A percentile compares a stretch with the other conserved stretches of the same genome.
Evolutionary conservation across 2,113 vertebrate species (phyloP).

Genomic region (Gnathonemus longibarbis): DNA sequence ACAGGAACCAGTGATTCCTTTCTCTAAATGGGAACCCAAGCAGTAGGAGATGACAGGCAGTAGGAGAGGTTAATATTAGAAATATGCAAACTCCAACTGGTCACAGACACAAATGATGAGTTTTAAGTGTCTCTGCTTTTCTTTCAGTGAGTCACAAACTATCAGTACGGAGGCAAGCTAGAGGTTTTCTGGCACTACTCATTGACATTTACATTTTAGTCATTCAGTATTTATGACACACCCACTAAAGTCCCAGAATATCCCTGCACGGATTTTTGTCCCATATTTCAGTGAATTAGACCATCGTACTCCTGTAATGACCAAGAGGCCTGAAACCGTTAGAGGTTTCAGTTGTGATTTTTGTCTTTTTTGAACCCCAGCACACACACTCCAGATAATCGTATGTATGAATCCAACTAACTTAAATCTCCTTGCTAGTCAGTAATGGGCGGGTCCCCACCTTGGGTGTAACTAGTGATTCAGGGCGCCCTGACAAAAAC

Average conservation of each 20-base stretch:
- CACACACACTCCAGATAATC: not conserved
- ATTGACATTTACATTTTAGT: not conserved
- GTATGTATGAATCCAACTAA: not conserved
- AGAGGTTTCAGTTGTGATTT: not conserved
- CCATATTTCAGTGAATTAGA: not conserved
- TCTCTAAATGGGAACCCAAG: not conserved
- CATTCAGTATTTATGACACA: not conserved
- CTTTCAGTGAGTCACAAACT: not conserved
- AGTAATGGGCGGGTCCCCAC: not conserved
- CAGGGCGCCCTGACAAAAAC: not conserved
- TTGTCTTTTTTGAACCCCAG: not conserved
- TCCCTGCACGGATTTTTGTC: not conserved
- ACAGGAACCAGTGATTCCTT: conserved; percentile 6
- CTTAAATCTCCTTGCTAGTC: not conserved
- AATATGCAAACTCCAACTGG: not conserved
- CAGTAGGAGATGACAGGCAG: not conserved
- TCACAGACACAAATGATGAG: not conserved
- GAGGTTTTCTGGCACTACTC: not conserved
- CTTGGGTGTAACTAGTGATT: not conserved
- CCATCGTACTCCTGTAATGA: not conserved
- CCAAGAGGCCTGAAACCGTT: not conserved
- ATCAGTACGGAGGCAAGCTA: not conserved
- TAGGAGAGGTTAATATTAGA: not conserved
- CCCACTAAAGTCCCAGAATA: not conserved
- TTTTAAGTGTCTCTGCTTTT: not conserved